Percentiles rank a stretch among this genome's conserved stretches.
Conservation (phyloP, 1,140 invertebrate species). For the Matsumurasca onukii region DNA sequence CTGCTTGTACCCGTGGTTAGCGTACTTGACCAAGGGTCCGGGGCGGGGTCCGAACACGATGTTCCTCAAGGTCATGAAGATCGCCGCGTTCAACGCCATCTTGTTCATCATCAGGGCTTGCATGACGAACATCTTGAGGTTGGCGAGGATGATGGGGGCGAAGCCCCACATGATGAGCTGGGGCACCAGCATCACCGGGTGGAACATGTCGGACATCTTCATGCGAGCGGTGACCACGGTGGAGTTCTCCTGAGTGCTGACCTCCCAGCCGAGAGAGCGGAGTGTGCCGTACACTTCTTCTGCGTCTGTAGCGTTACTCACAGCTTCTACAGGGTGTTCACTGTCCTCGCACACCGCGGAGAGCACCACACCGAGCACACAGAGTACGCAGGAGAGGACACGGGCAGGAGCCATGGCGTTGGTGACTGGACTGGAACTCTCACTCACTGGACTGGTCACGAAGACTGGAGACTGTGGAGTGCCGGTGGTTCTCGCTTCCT, state of each 20-base stretch:
- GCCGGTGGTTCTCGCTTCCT: not conserved
- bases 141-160: conserved; percentile 39
- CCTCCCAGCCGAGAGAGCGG: not conserved
- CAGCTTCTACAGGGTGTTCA: not conserved
- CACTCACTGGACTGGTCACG: not conserved
- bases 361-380: not conserved
- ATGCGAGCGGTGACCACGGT: conserved; percentile 1
- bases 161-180: conserved; percentile 40
- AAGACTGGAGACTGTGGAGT: not conserved
- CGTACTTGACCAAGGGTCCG: conserved; percentile 40
- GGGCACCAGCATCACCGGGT: conserved; percentile 38
- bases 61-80: conserved; percentile 42
- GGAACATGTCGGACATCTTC: conserved; percentile 36
- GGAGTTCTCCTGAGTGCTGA: not conserved
- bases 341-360: not conserved
- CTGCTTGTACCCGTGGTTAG: conserved; percentile 41
- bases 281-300: not conserved
- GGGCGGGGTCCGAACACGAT: conserved; percentile 42
- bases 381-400: not conserved
- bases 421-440: too few species aligned
- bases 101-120: conserved; percentile 43
- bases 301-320: not conserved
- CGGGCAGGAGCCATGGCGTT: too few species aligned
- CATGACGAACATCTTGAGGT: conserved; percentile 44
- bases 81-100: conserved; percentile 41